Conservation (phyloP, 2,888 invertebrate genomes). For the Oscheius sp. region DNA sequence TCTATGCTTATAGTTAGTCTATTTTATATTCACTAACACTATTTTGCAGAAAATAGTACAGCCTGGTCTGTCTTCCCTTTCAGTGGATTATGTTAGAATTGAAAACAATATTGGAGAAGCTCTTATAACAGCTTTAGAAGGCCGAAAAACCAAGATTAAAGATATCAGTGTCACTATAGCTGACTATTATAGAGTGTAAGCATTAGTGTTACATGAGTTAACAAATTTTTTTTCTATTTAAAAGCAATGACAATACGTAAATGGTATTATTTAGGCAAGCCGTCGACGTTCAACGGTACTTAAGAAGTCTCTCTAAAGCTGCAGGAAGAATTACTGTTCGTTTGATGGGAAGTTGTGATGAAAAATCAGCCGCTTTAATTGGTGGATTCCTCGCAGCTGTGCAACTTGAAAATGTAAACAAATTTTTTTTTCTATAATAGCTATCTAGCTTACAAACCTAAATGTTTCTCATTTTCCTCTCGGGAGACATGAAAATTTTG, state of each 20-base stretch:
- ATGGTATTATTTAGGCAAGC: slow-evolving; percentile 10
- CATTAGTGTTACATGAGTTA: too few species aligned
- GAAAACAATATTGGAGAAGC: slow-evolving; percentile 17
- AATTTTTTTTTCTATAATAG: neutral
- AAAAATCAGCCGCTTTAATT: neutral
- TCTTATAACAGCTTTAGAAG: neutral
- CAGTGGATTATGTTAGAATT: neutral
- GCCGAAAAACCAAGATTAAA: neutral
- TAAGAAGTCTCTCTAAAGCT: neutral
- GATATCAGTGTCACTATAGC: slow-evolving; percentile 8
- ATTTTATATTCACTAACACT: neutral
- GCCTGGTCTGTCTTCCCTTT: neutral
- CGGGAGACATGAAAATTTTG: slow-evolving; percentile 7
- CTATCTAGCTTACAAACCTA: neutral
- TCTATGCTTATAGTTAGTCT: slow-evolving; percentile 1
- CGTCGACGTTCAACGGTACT: slow-evolving; percentile 6
- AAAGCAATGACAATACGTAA: neutral
- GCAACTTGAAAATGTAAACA: neutral
- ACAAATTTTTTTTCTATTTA: neutral
- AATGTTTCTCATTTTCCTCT: slow-evolving; percentile 5
- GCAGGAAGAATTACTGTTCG: neutral
- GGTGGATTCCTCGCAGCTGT: neutral
- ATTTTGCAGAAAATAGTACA: neutral
- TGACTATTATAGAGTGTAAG: slow-evolving; percentile 16
- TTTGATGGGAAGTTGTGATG: neutral